Base-by-base conservation (phyloP, 2,797 vertebrate species). In the Manis pentadactyla region DNA sequence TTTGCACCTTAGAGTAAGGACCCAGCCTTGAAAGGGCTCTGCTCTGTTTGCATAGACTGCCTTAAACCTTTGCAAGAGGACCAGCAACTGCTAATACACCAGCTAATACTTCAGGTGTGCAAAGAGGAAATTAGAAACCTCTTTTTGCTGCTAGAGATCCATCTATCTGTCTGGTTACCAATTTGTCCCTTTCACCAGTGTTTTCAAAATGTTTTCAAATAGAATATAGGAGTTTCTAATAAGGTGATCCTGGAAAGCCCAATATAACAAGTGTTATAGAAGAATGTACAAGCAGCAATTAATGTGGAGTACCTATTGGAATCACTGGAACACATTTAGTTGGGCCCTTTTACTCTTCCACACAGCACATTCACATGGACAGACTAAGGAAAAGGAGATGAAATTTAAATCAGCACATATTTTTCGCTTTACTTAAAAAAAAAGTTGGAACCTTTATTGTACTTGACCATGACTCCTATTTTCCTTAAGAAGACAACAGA, bases 351-450 rank as follows among this genome's bases (percentile, higher is more conserved):
- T 97, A 98, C 97, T 97, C 97, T 97, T 98, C 97, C 97, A 98
- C 97, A 98, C 97, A 98, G 97, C 96, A 97, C 96, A 97, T 95
- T 98, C 97, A 96, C 97, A 98, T 97, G 97, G 97, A 97, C 91
- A 98, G 97, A 98, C 97, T 98, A 97, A 97, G 97, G 96, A 98
- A 98, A 98, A 98, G 97, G 97, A 98, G 97, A 98, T 97, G 97
- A 98, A 94, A 98, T 96, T 96, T 96, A 89, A 95, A 94, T 98
- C 97, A 98, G 96, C 96, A 97, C 64, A 81, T 77, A 90, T 93
- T 84, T 42, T 73, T 77, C 59, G 55, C 82, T 94, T 96, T 98
- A 94, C 69, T 90, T 87, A 64, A 90, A 59, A 83, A 89, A 92
- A 93, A 90, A 21, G 39, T 51, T 96, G 96, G 96, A 98, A 93